phyloP scores from a whole-genome alignment of 2,797 vertebrate genomes.

The Karalla daura region DNA sequence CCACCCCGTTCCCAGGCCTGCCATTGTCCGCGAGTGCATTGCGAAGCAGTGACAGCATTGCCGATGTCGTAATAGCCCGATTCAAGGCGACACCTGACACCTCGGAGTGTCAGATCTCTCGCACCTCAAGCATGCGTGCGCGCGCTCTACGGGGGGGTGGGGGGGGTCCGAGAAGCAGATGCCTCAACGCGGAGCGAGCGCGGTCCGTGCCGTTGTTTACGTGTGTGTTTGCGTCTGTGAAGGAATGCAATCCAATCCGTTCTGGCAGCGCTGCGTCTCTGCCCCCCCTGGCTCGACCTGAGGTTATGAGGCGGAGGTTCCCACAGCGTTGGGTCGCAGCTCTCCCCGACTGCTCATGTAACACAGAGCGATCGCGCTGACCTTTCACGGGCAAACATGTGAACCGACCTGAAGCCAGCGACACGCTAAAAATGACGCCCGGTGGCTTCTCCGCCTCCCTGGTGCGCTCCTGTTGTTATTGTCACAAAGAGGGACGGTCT shows the following conservation, averaged over 20 bases:
- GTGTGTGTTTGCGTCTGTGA: slow-evolving; percentile 23
- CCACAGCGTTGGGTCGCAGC: slow-evolving; percentile 58
- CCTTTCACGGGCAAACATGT: not conserved
- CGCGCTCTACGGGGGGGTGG: slow-evolving; percentile 16
- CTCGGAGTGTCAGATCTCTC: slow-evolving; percentile 44
- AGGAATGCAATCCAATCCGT: slow-evolving; percentile 59
- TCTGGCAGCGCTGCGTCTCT: slow-evolving; percentile 16
- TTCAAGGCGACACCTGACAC: slow-evolving; percentile 63
- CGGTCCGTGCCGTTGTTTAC: slow-evolving; percentile 4
- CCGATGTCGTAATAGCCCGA: slow-evolving; percentile 40
- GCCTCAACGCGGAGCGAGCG: slow-evolving; percentile 13
- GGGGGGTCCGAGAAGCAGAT: slow-evolving; percentile 9
- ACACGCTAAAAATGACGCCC: too few species aligned
- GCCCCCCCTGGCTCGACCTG: slow-evolving; percentile 51
- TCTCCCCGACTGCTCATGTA: slow-evolving; percentile 43
- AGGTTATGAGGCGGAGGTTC: slow-evolving; percentile 62
- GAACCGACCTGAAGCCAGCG: not conserved
- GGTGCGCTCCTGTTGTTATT: too few species aligned
- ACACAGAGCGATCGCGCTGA: slow-evolving; percentile 15
- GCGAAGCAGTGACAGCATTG: slow-evolving; percentile 55
- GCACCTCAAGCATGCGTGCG: slow-evolving; percentile 15
- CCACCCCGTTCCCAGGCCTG: slow-evolving; percentile 60
- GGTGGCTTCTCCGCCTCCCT: too few species aligned
- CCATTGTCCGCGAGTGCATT: slow-evolving; percentile 51
- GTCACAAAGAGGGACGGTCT: too few species aligned